Base-by-base conservation (phyloP, 2,888 invertebrate genomes). In the Ceramica pisi region DNA sequence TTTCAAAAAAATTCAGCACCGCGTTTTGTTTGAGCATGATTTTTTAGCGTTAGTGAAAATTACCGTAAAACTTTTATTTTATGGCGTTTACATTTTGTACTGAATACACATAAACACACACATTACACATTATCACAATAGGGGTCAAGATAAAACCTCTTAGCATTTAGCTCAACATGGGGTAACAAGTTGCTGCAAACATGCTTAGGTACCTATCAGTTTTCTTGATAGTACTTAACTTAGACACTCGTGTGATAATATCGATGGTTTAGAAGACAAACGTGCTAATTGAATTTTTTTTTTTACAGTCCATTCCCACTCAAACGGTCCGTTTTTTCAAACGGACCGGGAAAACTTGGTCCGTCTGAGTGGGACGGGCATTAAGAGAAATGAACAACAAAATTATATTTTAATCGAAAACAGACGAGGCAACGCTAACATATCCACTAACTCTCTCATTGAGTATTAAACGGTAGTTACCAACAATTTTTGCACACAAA, bases 401-500 rank as follows among this genome's bases (percentile, higher is more conserved):
- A 70, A 57, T 35, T 19, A 64, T 71, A 23, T 50, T 46, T 5
- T 57, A 56, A 64, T 74, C 55, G 59, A 71, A 71, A 69, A 59
- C 50, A 66, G 38, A 67, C 31, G 14, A 56, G 48, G 21, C 31
- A 14, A 53, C 53, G 21, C 56, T 48, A 46, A 64, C 57, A 63
- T 60, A 65, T 66, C 70, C 63, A 78, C 82, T 80, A 60, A 51
- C 57, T 56, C 26, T 21, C 51, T 71, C 66, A 77, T 75, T 67
- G 26, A 81, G 72, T 62, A 61, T 60, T 65, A 66, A 71, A 79
- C 62, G 61, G 53, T 26, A 48, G 62, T 67, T 75, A 80, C 62
- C 72, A 60, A 31, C 55, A 60, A 67, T 71, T 76, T 78, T 59
- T 56, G 51, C 35, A 31, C 62, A 72, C 71, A 78, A 83, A 81